Conservation (phyloP, 2,888 invertebrate species). For the Biston stratarius region DNA sequence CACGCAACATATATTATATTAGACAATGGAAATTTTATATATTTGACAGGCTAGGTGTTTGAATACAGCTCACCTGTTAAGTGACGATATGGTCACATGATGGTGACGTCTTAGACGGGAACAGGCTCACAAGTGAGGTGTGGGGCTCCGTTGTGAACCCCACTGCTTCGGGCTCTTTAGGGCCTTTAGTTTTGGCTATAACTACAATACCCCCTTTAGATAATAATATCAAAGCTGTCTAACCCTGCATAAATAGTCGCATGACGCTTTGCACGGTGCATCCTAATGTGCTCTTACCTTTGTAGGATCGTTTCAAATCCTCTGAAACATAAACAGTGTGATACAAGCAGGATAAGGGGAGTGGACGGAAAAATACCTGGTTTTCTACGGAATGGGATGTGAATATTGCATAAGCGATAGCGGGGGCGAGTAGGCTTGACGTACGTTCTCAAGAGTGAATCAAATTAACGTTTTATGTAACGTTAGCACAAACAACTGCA, state of each 20-base stretch:
- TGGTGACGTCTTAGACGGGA: too few species aligned
- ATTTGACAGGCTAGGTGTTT: too few species aligned
- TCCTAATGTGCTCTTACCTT: constrained; percentile 1
- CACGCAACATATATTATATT: neutral
- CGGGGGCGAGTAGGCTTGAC: neutral
- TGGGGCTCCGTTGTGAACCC: too few species aligned
- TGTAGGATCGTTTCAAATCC: constrained; percentile 31
- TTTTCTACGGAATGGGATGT: constrained; percentile 25
- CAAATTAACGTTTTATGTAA: too few species aligned
- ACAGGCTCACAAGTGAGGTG: too few species aligned
- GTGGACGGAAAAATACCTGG: constrained; percentile 52
- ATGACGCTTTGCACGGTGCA: neutral
- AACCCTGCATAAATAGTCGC: neutral
- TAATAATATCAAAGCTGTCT: neutral
- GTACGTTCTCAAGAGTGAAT: too few species aligned
- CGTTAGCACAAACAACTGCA: too few species aligned
- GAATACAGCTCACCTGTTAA: too few species aligned
- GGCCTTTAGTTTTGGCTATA: too few species aligned
- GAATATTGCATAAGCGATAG: constrained; percentile 13
- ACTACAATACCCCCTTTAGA: neutral
- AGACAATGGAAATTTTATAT: too few species aligned
- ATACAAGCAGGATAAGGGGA: constrained; percentile 46
- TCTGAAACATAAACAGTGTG: constrained; percentile 40
- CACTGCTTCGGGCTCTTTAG: too few species aligned
- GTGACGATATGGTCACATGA: too few species aligned